Conservation (phyloP, 2,113 vertebrate genomes). For the Eulemur macaco region DNA sequence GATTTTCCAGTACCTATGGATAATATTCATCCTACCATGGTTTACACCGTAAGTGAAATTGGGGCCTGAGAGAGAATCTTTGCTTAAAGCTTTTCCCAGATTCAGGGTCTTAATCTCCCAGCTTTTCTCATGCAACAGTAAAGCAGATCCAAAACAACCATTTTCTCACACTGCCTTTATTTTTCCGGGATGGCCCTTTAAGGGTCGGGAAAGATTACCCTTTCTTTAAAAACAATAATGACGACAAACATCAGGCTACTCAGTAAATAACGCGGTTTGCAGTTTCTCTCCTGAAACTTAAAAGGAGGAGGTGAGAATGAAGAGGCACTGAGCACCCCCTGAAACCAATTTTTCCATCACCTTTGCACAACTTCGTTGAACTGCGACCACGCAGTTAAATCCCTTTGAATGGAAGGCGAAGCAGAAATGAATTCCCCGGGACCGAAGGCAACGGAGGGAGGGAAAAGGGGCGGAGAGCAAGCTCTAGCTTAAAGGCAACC, state of each 20-base stretch:
- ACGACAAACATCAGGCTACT: not conserved
- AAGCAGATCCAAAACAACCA: constrained; percentile 7
- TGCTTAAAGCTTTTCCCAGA: not conserved
- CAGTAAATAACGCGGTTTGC: not conserved
- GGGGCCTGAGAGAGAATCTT: not conserved
- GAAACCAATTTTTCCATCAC: constrained; percentile 29
- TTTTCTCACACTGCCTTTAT: not conserved
- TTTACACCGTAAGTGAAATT: not conserved
- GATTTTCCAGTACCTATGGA: not conserved
- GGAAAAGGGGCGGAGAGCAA: not conserved
- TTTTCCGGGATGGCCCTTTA: not conserved
- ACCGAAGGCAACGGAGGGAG: not conserved
- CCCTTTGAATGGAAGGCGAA: not conserved
- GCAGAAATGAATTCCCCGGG: not conserved
- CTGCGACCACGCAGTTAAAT: constrained; percentile 36
- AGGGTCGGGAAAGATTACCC: not conserved
- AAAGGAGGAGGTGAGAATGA: not conserved
- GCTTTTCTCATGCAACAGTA: not conserved
- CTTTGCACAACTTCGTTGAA: constrained; percentile 14
- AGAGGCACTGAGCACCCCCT: not conserved
- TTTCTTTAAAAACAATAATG: not conserved
- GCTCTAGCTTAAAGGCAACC: not conserved
- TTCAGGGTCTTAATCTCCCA: not conserved
- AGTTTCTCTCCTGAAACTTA: not conserved
- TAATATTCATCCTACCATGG: not conserved